Base-by-base conservation (phyloP, 2,888 invertebrate species). In the Lobophora halterata region DNA sequence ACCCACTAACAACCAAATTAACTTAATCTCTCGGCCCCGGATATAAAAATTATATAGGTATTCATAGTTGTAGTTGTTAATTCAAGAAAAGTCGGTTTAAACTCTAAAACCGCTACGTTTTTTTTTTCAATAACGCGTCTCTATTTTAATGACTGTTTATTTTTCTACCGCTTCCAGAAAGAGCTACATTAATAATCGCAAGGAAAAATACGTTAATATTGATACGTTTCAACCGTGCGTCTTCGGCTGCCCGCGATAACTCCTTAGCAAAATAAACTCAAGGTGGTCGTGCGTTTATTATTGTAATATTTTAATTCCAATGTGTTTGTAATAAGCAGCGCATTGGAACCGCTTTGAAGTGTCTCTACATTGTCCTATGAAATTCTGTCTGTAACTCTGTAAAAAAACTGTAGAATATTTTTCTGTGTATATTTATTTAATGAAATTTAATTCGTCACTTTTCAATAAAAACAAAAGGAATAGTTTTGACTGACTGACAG, bases 241-340 rank as follows among this genome's bases (percentile, higher is more conserved):
- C 76, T 75, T 74, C 77, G 72, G 56, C 55, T 48, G 44, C 46
- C 60, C 58, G 64, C 75, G 74, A 76, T 77, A 65, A 63, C 69
- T 61, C 47, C 50, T 49, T 49, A 58, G 60, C 51, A 68, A 77
- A 81, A 80, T 72, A 69, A 69, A 69, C 68, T 52, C 6, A 33
- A 43, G 35, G 31, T 58, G 49, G 72, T 76, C 73, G 50, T 64
- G 48, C 71, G 78, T 79, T 80, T 82, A 66, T 81, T 82, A 60
- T 75, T 66, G 58, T 70, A 69, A 77, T 75, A 79, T 79, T 79
- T 79, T 79, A 80, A 76, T 79, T 78, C 73, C 52, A 76, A 70
- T 65, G 58, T 64, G 67, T 71, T 71, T 71, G 70, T 72, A 63
- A 66, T 70, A 71, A 72, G 65, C 61, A 45, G 48, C 36, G 55